Evolutionary conservation across 37 sponge, comb jelly and placozoan genomes (phyloP).

Genomic region (Petrosia ficiformis): DNA sequence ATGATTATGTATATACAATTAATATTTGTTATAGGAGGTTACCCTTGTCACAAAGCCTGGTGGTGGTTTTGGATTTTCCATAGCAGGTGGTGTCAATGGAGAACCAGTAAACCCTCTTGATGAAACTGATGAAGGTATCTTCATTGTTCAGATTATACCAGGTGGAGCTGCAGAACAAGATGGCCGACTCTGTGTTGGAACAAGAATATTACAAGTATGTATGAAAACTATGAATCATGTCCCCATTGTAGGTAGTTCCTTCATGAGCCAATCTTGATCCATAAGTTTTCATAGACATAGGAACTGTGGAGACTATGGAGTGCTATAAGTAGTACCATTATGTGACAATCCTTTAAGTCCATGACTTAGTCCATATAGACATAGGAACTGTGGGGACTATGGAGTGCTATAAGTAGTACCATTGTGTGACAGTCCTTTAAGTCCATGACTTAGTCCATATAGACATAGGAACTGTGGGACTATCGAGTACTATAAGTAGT

Average conservation of each 20-base stretch:
- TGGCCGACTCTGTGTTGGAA: slow-evolving; percentile 57
- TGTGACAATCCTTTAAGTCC: too few species aligned
- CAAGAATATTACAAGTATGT: slow-evolving; percentile 53
- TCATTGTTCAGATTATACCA: slow-evolving; percentile 64
- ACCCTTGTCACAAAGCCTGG: slow-evolving; percentile 62
- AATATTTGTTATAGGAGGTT: slow-evolving; percentile 27
- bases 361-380: too few species aligned
- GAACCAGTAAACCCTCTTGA: slow-evolving; percentile 67
- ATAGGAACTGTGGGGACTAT: too few species aligned
- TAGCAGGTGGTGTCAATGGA: slow-evolving; percentile 66
- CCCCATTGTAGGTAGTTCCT: too few species aligned
- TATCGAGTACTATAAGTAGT: too few species aligned
- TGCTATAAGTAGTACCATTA: too few species aligned
- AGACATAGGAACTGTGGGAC: too few species aligned
- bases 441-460: too few species aligned
- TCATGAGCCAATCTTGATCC: background rate
- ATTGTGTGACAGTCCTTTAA: too few species aligned
- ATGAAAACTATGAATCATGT: too few species aligned
- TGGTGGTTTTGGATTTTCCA: slow-evolving; percentile 68
- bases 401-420: too few species aligned
- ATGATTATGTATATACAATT: background rate
- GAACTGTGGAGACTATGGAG: too few species aligned
- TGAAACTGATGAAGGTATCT: slow-evolving; percentile 74
- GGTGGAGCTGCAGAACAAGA: slow-evolving; percentile 63
- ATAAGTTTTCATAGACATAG: background rate